A percentile compares a stretch with the other conserved stretches of the same genome.
Conservation (phyloP, 37 sponge, comb jelly and placozoan genomes). For the Ephydatia muelleri region DNA sequence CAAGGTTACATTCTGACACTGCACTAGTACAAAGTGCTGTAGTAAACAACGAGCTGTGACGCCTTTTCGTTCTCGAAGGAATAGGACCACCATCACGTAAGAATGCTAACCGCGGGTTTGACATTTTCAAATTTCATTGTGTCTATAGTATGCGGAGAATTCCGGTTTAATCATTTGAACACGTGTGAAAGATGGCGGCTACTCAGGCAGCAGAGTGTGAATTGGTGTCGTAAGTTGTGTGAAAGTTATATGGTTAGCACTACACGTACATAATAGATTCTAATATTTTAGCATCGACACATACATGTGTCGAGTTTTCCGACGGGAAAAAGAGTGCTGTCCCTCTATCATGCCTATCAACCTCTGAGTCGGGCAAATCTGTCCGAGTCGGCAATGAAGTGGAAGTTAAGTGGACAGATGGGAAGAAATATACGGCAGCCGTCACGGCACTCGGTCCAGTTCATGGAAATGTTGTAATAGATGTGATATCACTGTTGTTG, state of each 20-base stretch:
- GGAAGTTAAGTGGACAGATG: no score
- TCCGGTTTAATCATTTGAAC: not conserved
- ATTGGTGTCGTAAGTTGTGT: constrained; percentile 1
- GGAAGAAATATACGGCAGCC: no score
- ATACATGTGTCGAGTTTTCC: not conserved
- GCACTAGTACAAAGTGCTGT: not conserved
- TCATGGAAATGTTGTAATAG: not conserved
- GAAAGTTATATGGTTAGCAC: not conserved
- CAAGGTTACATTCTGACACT: not conserved
- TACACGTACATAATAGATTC: not conserved
- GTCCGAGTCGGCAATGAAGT: not conserved
- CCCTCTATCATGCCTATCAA: not conserved
- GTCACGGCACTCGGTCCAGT: not conserved
- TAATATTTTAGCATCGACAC: not conserved
- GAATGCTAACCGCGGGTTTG: not conserved
- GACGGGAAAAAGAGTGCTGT: not conserved
- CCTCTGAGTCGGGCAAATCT: not conserved
- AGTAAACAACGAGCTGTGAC: not conserved
- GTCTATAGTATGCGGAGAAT: not conserved
- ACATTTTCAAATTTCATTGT: not conserved
- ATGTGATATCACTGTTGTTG: not conserved
- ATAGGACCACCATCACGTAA: not conserved
- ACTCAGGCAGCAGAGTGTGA: not conserved
- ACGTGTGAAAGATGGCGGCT: not conserved
- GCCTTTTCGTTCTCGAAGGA: no score